These are phyloP conservation scores for Clamator glandarius DNA, from an alignment of 2,797 vertebrate species.

Conservation along the genomic window DNA sequence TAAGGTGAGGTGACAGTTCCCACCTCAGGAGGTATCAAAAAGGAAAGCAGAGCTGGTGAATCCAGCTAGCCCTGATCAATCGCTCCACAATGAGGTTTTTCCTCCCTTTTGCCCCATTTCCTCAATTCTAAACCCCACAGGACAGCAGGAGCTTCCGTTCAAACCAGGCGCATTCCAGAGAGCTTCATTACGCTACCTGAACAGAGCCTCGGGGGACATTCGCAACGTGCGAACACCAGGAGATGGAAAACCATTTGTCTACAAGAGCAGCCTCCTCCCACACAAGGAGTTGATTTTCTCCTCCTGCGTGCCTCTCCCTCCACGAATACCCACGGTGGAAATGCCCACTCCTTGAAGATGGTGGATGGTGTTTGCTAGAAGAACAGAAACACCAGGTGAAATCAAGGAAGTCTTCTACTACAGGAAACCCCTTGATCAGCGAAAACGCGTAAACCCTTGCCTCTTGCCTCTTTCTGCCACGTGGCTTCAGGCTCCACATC, in stretches of 20 bases:
- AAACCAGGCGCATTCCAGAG: not conserved
- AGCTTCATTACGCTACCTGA: accelerated
- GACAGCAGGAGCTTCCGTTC: not conserved
- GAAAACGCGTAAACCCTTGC: not conserved
- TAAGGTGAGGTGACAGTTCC: not conserved
- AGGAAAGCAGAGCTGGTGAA: not conserved
- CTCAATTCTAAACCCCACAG: not conserved
- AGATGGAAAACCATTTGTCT: not conserved
- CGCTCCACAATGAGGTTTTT: not conserved
- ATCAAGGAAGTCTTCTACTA: not conserved
- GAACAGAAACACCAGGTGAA: not conserved
- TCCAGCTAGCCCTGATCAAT: not conserved
- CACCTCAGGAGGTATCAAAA: not conserved
- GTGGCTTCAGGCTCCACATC: not conserved
- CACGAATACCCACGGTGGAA: not conserved
- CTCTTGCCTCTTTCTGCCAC: not conserved
- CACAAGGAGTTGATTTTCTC: not conserved
- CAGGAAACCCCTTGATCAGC: not conserved
- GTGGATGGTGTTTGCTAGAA: not conserved
- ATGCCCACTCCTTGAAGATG: accelerated
- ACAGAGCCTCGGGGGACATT: not conserved
- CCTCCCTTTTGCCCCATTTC: not conserved
- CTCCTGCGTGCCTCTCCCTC: accelerated
- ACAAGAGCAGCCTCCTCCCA: not conserved
- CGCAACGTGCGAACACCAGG: accelerated